Conservation (phyloP, 2,888 invertebrate genomes). For the Amitus sp. region DNA sequence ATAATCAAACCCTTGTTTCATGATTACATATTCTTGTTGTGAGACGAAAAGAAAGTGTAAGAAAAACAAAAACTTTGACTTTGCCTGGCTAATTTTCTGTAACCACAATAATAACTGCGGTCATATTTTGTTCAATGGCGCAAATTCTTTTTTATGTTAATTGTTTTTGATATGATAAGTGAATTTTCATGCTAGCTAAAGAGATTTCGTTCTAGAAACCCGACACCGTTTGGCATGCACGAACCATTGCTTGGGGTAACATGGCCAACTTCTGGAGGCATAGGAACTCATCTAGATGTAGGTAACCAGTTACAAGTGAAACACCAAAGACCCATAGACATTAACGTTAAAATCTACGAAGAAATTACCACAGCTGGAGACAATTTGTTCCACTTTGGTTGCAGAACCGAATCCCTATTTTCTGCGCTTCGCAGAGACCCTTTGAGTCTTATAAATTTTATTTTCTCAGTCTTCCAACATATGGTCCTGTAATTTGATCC, state of each 20-base stretch:
- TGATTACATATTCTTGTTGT: too few species aligned
- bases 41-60: too few species aligned
- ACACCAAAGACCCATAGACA: slow-evolving; percentile 13
- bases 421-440: neutral
- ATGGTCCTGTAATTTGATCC: neutral
- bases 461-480: slow-evolving; percentile 1
- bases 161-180: too few species aligned
- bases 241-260: slow-evolving; percentile 28
- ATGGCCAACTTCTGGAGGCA: slow-evolving; percentile 32
- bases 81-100: too few species aligned
- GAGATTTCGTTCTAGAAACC: slow-evolving; percentile 20
- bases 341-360: slow-evolving; percentile 17
- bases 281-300: slow-evolving; percentile 34
- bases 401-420: neutral
- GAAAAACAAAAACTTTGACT: too few species aligned
- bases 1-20: too few species aligned
- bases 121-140: too few species aligned
- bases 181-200: too few species aligned
- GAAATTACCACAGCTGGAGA: neutral
- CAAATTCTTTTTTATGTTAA: too few species aligned
- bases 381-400: neutral
- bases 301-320: slow-evolving; percentile 24
- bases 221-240: slow-evolving; percentile 31
- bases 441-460: neutral
- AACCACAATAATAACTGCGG: too few species aligned